Conservation (phyloP, 2,113 vertebrate genomes). For the Macquaria ambigua region DNA sequence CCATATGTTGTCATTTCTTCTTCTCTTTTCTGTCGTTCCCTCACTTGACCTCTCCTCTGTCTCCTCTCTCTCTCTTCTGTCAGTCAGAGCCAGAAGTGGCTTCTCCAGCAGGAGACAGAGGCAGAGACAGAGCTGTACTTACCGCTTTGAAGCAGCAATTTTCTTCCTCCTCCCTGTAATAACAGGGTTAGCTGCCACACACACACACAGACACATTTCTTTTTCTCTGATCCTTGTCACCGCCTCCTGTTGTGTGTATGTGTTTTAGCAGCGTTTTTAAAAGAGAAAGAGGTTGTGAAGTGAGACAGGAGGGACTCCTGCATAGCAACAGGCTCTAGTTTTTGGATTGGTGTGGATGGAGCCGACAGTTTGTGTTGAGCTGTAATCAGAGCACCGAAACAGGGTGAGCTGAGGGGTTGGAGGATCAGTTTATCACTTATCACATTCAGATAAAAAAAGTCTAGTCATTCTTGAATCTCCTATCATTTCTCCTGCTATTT, state of each 20-base stretch:
- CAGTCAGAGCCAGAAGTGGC: conserved; percentile 34
- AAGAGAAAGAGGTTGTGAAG: conserved; percentile 6
- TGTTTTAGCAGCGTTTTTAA: conserved; percentile 23
- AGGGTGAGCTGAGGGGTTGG: neutral
- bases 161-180: conserved; percentile 59
- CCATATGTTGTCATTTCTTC: neutral
- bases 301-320: conserved; percentile 27
- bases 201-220: conserved; percentile 19
- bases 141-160: conserved; percentile 50
- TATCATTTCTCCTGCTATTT: neutral
- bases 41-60: conserved; percentile 24
- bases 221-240: conserved; percentile 15
- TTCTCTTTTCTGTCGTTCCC: neutral
- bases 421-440: neutral
- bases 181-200: conserved; percentile 18
- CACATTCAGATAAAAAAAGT: neutral
- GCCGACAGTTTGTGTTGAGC: neutral
- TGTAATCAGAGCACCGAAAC: neutral
- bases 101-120: conserved; percentile 2
- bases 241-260: conserved; percentile 38
- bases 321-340: conserved; percentile 64
- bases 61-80: neutral
- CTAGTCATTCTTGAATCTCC: neutral
- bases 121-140: conserved; percentile 50
- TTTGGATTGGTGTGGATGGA: neutral